phyloP scores from a whole-genome alignment of 2,113 vertebrate species.

The Eptesicus fuscus region DNA sequence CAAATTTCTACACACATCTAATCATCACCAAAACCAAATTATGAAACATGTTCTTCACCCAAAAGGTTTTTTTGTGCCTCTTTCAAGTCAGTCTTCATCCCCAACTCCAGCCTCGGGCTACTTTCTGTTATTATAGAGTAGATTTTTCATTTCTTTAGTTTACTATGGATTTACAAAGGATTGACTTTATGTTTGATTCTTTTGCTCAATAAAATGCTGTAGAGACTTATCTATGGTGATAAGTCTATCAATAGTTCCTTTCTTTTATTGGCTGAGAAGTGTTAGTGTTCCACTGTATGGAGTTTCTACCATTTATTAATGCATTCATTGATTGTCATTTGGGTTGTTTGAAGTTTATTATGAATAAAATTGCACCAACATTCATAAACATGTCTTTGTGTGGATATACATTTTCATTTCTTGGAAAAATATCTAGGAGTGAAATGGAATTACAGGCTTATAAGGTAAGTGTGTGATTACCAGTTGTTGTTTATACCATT shows the following conservation, averaged over 20 bases:
- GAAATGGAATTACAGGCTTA: neutral
- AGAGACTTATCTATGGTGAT: neutral
- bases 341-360: neutral
- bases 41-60: neutral
- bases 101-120: neutral
- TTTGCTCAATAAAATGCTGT: neutral
- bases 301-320: neutral
- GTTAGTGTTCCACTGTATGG: neutral
- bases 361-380: neutral
- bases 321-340: neutral
- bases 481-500: neutral
- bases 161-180: neutral
- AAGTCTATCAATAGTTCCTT: neutral
- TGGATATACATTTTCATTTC: neutral
- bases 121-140: neutral
- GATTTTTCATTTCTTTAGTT: neutral
- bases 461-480: neutral
- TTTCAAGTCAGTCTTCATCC: neutral
- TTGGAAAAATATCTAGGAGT: neutral
- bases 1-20: neutral
- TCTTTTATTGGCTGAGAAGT: neutral
- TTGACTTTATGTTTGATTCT: neutral
- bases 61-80: neutral
- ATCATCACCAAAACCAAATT: neutral
- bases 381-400: neutral